These are phyloP conservation scores for Azemiops feae DNA, from an alignment of 2,113 vertebrate species.

Conservation along the genomic window DNA sequence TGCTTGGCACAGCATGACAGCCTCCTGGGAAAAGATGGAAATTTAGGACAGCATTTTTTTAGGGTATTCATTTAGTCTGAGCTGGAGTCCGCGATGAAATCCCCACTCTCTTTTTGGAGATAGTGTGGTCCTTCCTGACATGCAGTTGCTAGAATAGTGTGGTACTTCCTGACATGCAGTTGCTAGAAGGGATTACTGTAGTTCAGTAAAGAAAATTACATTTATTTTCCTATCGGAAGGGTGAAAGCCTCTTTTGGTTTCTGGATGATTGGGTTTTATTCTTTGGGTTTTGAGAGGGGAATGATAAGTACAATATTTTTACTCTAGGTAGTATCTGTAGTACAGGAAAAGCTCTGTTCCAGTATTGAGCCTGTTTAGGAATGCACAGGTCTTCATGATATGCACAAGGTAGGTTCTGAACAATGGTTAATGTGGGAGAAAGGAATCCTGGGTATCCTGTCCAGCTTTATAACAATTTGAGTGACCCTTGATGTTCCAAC, in stretches of 20 bases:
- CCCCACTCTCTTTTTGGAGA: background rate
- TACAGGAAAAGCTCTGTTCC: background rate
- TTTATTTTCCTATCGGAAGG: background rate
- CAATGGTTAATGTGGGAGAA: background rate
- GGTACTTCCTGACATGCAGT: background rate
- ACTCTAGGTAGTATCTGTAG: background rate
- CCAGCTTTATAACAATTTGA: background rate
- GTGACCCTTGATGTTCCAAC: background rate
- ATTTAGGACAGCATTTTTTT: background rate
- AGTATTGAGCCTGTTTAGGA: background rate
- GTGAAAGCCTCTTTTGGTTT: background rate
- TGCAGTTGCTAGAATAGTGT: background rate
- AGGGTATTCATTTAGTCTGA: background rate
- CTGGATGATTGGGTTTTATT: background rate
- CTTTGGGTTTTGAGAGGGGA: background rate
- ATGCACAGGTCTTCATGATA: background rate
- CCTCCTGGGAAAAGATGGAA: background rate
- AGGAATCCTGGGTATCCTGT: background rate
- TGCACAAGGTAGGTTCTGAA: background rate
- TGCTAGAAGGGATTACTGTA: background rate
- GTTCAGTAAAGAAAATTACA: background rate
- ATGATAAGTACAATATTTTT: background rate
- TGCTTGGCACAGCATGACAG: background rate
- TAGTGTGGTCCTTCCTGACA: background rate
- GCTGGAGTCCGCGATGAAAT: background rate